These are phyloP conservation scores for Marronus borbonicus DNA, from an alignment of 2,888 invertebrate genomes.

Conservation along the genomic window DNA sequence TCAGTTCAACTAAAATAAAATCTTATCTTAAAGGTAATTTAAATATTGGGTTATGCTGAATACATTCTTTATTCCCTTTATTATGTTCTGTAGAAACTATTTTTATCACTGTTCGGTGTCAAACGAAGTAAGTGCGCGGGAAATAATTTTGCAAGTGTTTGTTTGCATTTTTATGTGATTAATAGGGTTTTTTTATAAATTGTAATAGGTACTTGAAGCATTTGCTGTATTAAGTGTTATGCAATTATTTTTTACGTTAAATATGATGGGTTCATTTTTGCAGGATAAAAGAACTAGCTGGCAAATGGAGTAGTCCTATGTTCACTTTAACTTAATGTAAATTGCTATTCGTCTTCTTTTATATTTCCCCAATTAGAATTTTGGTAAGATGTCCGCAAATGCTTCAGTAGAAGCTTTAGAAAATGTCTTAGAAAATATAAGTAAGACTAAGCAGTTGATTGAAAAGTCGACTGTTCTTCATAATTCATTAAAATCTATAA, in stretches of 20 bases:
- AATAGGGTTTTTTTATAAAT: not conserved
- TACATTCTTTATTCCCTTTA: no score
- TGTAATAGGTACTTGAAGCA: not conserved
- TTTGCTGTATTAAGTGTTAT: not conserved
- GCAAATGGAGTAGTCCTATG: not conserved
- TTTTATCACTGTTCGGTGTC: no score
- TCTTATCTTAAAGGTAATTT: constrained; percentile 5
- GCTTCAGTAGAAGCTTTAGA: constrained; percentile 48
- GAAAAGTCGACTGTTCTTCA: not conserved
- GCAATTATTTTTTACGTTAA: not conserved
- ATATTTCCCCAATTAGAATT: not conserved
- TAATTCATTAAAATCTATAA: constrained; percentile 1
- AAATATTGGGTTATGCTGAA: not conserved
- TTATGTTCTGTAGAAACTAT: no score
- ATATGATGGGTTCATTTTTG: not conserved
- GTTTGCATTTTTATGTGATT: not conserved
- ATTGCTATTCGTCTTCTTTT: not conserved
- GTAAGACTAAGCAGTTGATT: not conserved
- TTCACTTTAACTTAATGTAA: not conserved
- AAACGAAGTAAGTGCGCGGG: not conserved
- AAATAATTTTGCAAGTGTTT: constrained; percentile 4
- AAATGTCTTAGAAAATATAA: constrained; percentile 53
- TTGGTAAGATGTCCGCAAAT: constrained; percentile 49
- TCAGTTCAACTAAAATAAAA: not conserved
- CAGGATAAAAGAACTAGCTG: not conserved